Conservation (phyloP, 1,140 invertebrate species). For the Battus philenor region DNA sequence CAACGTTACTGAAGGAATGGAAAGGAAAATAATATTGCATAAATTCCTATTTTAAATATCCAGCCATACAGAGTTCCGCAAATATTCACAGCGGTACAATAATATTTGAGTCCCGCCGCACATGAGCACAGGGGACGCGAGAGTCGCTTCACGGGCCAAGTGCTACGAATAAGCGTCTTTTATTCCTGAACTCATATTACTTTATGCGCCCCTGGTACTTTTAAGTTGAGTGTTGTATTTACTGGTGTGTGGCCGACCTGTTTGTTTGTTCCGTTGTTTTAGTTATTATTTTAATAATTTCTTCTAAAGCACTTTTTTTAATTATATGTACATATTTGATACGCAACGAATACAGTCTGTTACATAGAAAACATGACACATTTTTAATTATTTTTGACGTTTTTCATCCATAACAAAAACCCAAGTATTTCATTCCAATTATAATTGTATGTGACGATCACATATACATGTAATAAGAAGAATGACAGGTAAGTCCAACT, state of each 20-base stretch:
- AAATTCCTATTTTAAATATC: constrained; percentile 2
- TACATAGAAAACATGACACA: too few relatives aligned
- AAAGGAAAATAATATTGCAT: constrained; percentile 5
- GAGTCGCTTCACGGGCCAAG: constrained; percentile 33
- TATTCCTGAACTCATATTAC: constrained; percentile 26
- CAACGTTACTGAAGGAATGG: constrained; percentile 1
- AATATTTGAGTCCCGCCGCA: constrained; percentile 17
- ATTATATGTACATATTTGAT: too few relatives aligned
- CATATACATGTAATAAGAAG: too few relatives aligned
- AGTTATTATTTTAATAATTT: too few relatives aligned
- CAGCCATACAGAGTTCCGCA: not conserved
- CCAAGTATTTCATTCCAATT: too few relatives aligned
- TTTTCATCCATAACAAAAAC: too few relatives aligned
- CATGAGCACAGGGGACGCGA: constrained; percentile 25
- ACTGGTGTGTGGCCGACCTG: constrained; percentile 19
- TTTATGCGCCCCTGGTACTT: constrained; percentile 33
- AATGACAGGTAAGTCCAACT: too few relatives aligned
- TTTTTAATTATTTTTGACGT: too few relatives aligned
- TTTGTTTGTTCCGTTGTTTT: too few relatives aligned
- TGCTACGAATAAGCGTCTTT: constrained; percentile 31
- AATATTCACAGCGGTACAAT: constrained; percentile 28
- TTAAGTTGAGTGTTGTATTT: constrained; percentile 18
- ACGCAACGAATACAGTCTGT: too few relatives aligned
- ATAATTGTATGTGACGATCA: too few relatives aligned
- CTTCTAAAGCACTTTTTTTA: too few relatives aligned